Percentiles rank a stretch among this genome's conserved stretches.
These are phyloP conservation scores for Oncopodura yosiiana DNA, from an alignment of 1,140 invertebrate species.

Conservation along the genomic window DNA sequence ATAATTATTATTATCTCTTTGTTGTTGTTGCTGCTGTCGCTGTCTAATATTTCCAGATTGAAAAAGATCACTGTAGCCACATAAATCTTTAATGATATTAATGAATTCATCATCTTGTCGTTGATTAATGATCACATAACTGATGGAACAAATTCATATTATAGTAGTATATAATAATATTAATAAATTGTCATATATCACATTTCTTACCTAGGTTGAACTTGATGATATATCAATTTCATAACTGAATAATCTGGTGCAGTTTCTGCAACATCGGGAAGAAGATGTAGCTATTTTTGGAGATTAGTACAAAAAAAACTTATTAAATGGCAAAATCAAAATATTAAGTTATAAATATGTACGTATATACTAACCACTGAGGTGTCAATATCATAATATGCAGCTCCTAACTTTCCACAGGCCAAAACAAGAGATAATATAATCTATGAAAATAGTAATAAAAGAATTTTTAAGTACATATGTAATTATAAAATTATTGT, in stretches of 20 bases:
- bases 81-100: slow-evolving; percentile 4
- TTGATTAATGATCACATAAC: slow-evolving; percentile 15
- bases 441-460: slow-evolving; percentile 22
- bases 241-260: slow-evolving; percentile 50
- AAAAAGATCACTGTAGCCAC: not conserved
- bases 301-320: slow-evolving; percentile 35
- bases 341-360: slow-evolving; percentile 38
- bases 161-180: slow-evolving; percentile 9
- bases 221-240: slow-evolving; percentile 50
- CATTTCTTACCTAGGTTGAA: slow-evolving; percentile 47
- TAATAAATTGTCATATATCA: slow-evolving; percentile 26
- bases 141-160: not conserved
- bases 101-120: slow-evolving; percentile 22
- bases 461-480: too few relatives aligned
- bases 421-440: slow-evolving; percentile 37
- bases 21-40: not conserved
- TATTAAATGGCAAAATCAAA: slow-evolving; percentile 21
- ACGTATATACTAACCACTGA: slow-evolving; percentile 44
- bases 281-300: slow-evolving; percentile 44
- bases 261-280: slow-evolving; percentile 52
- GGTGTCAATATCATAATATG: slow-evolving; percentile 56
- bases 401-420: slow-evolving; percentile 48
- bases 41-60: not conserved
- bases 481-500: too few relatives aligned
- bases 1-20: not conserved